A percentile compares a stretch with the other conserved stretches of the same genome.
Evolutionary conservation across 2,797 vertebrate species (phyloP).

Genomic region (Macropodus opercularis): DNA sequence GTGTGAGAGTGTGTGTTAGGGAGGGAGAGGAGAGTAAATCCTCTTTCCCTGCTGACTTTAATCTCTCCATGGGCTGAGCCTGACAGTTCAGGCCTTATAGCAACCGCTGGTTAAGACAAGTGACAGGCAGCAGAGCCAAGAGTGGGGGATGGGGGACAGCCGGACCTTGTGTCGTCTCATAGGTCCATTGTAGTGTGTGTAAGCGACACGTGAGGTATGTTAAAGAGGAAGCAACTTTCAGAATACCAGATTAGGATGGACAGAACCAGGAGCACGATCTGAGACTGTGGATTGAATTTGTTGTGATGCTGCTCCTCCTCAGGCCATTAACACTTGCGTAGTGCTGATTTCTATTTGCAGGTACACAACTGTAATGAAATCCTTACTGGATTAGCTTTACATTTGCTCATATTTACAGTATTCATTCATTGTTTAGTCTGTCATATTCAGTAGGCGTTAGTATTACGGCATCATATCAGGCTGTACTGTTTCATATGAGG

Average conservation of each 20-base stretch:
- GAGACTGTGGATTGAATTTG: background rate
- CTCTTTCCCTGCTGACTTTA: conserved; percentile 78
- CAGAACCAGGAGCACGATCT: background rate
- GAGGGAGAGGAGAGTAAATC: conserved; percentile 73
- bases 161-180: conserved; percentile 26
- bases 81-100: conserved; percentile 56
- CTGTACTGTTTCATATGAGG: too few relatives aligned
- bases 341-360: background rate
- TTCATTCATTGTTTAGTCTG: too few relatives aligned
- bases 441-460: too few relatives aligned
- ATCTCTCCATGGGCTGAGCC: conserved; percentile 72
- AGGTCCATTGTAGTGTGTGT: background rate
- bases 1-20: conserved; percentile 16
- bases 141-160: conserved; percentile 46
- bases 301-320: background rate
- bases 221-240: conserved; percentile 32
- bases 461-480: too few relatives aligned
- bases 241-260: background rate
- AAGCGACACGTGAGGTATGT: too few relatives aligned
- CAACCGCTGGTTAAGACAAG: conserved; percentile 66
- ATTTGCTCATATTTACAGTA: too few relatives aligned
- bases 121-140: conserved; percentile 41
- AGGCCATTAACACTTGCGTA: too few relatives aligned
- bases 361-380: background rate
- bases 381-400: too few relatives aligned